phyloP scores from a whole-genome alignment of 2,888 invertebrate species.

The Nephrocerus scutellatus region DNA sequence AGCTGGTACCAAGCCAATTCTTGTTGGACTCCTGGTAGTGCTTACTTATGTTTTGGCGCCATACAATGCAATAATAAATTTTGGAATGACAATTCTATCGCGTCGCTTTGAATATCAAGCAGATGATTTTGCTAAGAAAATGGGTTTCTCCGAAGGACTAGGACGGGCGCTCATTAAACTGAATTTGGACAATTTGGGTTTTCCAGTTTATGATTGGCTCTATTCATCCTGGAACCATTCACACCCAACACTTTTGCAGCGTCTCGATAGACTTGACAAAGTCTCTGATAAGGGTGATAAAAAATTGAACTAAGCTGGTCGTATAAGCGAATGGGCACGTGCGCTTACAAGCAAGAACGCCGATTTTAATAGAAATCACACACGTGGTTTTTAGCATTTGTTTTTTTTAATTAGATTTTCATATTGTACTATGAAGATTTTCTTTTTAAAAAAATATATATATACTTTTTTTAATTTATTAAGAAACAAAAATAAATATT shows the following conservation, averaged over 20 bases:
- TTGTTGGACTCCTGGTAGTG: constrained; percentile 86
- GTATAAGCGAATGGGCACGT: no score
- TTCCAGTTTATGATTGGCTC: constrained; percentile 87
- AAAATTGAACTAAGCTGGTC: no score
- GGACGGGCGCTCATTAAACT: constrained; percentile 84
- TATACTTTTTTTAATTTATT: no score
- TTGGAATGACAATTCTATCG: constrained; percentile 74
- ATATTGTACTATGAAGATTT: no score
- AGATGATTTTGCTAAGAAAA: constrained; percentile 78
- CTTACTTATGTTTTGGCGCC: constrained; percentile 88
- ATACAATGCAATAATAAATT: constrained; percentile 82
- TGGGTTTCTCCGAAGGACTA: constrained; percentile 70
- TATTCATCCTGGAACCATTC: constrained; percentile 94
- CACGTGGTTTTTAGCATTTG: no score
- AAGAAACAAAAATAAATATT: no score
- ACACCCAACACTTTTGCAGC: constrained; percentile 92
- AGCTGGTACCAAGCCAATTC: constrained; percentile 66
- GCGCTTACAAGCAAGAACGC: no score
- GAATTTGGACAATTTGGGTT: constrained; percentile 91
- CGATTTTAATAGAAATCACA: no score
- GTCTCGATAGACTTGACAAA: constrained; percentile 59
- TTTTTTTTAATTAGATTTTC: no score
- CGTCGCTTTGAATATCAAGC: constrained; percentile 94
- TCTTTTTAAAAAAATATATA: no score
- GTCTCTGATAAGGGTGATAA: no score